Percentiles rank a stretch among this genome's conserved stretches.
Evolutionary conservation across 2,113 vertebrate genomes (phyloP).

Genomic region (Eulemur rufifrons): DNA sequence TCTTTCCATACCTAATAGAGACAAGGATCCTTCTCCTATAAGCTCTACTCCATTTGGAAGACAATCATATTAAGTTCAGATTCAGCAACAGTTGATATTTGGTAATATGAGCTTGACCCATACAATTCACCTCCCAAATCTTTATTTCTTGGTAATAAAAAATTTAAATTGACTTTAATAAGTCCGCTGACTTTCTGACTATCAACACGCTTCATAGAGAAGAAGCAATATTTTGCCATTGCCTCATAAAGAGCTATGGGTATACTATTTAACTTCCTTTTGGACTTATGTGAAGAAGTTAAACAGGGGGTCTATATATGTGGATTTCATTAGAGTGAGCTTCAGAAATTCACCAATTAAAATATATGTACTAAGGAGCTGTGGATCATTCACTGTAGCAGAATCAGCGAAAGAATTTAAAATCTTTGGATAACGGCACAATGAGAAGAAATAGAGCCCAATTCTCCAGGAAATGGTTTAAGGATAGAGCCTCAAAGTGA

Average conservation of each 20-base stretch:
- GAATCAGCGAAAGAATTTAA: background rate
- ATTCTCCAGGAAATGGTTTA: constrained; percentile 15
- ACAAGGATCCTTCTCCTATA: background rate
- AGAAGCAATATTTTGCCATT: background rate
- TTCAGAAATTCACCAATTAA: background rate
- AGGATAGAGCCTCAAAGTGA: constrained; percentile 1
- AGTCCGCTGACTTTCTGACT: background rate
- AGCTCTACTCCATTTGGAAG: background rate
- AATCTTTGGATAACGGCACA: background rate
- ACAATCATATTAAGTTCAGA: background rate
- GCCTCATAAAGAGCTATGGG: background rate
- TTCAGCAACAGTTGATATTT: background rate
- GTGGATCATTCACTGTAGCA: background rate
- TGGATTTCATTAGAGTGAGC: background rate
- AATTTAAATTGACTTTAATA: background rate
- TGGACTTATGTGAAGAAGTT: background rate
- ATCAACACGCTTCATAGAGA: background rate
- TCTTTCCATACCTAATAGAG: background rate
- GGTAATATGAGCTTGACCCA: background rate
- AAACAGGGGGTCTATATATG: background rate
- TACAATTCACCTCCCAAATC: background rate
- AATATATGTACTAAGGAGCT: background rate
- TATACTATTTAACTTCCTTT: background rate
- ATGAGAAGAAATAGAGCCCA: background rate
- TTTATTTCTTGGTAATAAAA: background rate